Evolutionary conservation across 1,140 invertebrate genomes (phyloP), one percentile per base, ranked within the genome.

Genomic region (Drosophila kohkoa): DNA sequence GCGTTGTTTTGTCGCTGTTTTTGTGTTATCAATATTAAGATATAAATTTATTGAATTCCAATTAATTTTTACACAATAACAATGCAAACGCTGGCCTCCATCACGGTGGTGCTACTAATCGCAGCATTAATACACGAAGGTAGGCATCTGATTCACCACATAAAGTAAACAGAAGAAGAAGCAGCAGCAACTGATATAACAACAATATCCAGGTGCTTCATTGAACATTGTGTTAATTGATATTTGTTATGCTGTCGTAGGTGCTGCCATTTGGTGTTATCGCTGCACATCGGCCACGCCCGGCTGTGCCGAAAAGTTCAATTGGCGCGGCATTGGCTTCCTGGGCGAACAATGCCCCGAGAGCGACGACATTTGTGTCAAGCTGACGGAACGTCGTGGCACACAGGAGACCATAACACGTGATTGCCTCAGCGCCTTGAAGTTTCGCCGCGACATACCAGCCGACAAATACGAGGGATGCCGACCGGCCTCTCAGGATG

Each of bases 401-500:
- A 97, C 95, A 51, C 94, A 96, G 83, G 94, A 95, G 86, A 93
- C 97, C 1, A 96, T 98, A 20, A 98, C 96, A 1, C 94, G 98
- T 82, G 96, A 97, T 82, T 98, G 98, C 93, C 89, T 98, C 2
- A 98, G 97, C 82, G 95, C 96, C 8, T 92, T 98, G 11, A 94
- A 94, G 86, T 95, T 95, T 52, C 93, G 97, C 62, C 96, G 95
- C 25, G 97, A 98, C 87, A 96, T 98, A 78, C 98, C 97, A n/a
- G 97, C 97, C 1, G 98, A 98, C 93, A 96, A 95, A 70, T 98
- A 97, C 93, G 97, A 98, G 93, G 97, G 97, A 0, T 98, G 97
- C 90, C 94, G 97, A 71, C 94, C 95, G 38, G 96, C 97, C 49
- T 95, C 97, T 1, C 94, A 94, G 81, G 96, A 98, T 93, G 93